These are phyloP conservation scores for Prorops nasuta DNA, from an alignment of 1,140 invertebrate species.

Conservation along the genomic window DNA sequence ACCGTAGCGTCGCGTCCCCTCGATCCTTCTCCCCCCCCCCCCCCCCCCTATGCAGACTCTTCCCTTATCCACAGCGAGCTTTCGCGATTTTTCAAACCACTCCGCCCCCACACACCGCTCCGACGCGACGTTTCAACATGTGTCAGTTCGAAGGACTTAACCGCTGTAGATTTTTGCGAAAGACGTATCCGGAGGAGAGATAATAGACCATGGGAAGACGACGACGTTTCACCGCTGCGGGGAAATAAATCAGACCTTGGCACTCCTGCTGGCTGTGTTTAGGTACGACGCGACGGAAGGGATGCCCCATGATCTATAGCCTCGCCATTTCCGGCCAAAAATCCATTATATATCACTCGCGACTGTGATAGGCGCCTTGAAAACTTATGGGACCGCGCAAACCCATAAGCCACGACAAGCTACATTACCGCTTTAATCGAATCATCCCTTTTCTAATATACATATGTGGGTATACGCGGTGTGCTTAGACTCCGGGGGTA, in stretches of 20 bases:
- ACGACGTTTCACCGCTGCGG: constrained; percentile 27
- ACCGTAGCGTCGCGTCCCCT: not conserved
- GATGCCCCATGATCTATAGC: constrained; percentile 48
- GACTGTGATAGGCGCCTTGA: constrained; percentile 30
- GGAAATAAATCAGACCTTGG: constrained; percentile 47
- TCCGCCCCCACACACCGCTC: not conserved
- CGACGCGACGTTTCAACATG: no score
- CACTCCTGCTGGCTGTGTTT: constrained; percentile 32
- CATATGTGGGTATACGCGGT: no score
- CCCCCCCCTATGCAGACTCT: not conserved
- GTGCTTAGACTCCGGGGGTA: no score
- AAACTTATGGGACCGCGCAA: constrained; percentile 26
- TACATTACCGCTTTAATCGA: constrained; percentile 46
- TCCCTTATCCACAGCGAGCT: not conserved
- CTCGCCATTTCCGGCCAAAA: constrained; percentile 47
- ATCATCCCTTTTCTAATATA: no score
- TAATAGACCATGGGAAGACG: constrained; percentile 35
- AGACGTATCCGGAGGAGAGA: no score
- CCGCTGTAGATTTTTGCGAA: no score
- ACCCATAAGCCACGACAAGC: constrained; percentile 18
- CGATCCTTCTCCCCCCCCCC: constrained; percentile 5
- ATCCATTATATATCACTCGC: constrained; percentile 50
- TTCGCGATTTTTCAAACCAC: not conserved
- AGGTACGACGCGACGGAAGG: constrained; percentile 45
- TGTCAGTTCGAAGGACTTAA: no score